Conservation (phyloP, 2,797 vertebrate species). For the Lepilemur septentrionalis region DNA sequence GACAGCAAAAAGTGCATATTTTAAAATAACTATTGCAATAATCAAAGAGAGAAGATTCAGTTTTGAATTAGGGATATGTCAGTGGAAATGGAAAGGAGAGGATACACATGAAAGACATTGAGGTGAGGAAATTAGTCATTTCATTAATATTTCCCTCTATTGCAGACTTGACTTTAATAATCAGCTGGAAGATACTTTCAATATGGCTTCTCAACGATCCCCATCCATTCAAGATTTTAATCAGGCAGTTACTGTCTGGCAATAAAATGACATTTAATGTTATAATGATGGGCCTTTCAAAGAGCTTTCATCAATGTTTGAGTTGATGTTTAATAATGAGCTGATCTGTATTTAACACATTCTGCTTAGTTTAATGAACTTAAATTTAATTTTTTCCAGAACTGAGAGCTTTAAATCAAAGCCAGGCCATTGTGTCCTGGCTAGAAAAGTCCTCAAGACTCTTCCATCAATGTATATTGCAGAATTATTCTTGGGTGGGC, state of each 20-base stretch:
- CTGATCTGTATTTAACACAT: constrained; percentile 70
- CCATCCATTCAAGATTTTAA: constrained; percentile 75
- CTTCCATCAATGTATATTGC: neutral
- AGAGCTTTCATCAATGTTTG: constrained; percentile 69
- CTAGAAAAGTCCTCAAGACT: constrained; percentile 35
- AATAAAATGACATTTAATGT: constrained; percentile 76
- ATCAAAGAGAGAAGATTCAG: neutral
- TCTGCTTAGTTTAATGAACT: constrained; percentile 73
- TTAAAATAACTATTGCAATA: neutral
- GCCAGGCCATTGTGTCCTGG: neutral
- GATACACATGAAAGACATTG: neutral
- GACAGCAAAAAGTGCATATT: neutral
- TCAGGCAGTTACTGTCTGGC: constrained; percentile 71
- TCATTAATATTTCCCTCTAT: constrained; percentile 58
- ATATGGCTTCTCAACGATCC: constrained; percentile 67
- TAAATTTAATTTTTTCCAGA: constrained; percentile 65
- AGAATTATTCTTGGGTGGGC: neutral
- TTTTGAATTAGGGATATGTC: neutral
- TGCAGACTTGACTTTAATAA: constrained; percentile 55
- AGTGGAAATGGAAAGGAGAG: neutral
- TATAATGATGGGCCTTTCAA: constrained; percentile 73
- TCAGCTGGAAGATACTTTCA: constrained; percentile 69
- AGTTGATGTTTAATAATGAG: constrained; percentile 68
- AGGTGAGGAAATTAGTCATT: constrained; percentile 5
- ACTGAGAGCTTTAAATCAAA: constrained; percentile 65